Evolutionary conservation across 2,888 invertebrate genomes (phyloP).

Genomic region (Corbicula japonica): DNA sequence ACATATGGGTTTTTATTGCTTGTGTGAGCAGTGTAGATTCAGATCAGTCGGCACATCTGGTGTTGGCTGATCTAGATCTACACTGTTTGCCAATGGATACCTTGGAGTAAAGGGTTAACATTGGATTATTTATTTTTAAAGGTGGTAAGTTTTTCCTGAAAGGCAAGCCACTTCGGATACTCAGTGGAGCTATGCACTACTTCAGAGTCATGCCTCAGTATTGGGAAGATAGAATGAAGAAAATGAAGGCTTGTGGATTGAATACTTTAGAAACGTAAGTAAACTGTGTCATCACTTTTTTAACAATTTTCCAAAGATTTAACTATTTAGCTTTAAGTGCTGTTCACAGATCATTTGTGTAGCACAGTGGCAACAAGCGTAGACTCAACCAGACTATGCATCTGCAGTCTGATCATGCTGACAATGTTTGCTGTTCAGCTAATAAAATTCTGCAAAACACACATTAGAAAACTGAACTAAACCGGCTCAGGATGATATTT

Average conservation of each 20-base stretch:
- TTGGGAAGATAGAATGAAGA: slow-evolving; percentile 83
- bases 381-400: neutral
- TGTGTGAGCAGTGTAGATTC: too few species aligned
- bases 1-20: too few species aligned
- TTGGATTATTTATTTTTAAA: too few species aligned
- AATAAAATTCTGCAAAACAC: too few species aligned
- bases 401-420: too few species aligned
- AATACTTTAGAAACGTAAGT: slow-evolving; percentile 85
- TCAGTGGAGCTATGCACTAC: slow-evolving; percentile 85
- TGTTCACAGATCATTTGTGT: neutral
- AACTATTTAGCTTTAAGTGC: neutral
- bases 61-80: too few species aligned
- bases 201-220: slow-evolving; percentile 83
- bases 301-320: neutral
- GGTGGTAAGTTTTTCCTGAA: slow-evolving; percentile 79
- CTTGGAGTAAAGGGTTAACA: too few species aligned
- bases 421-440: too few species aligned
- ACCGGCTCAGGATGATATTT: too few species aligned
- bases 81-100: too few species aligned
- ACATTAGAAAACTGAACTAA: too few species aligned
- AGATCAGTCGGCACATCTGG: too few species aligned
- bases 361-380: neutral
- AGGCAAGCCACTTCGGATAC: slow-evolving; percentile 77
- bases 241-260: slow-evolving; percentile 84
- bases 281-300: neutral